Evolutionary conservation across 2,797 vertebrate species (phyloP), one percentile per base, ranked within the genome.

Genomic region (Falco biarmicus): DNA sequence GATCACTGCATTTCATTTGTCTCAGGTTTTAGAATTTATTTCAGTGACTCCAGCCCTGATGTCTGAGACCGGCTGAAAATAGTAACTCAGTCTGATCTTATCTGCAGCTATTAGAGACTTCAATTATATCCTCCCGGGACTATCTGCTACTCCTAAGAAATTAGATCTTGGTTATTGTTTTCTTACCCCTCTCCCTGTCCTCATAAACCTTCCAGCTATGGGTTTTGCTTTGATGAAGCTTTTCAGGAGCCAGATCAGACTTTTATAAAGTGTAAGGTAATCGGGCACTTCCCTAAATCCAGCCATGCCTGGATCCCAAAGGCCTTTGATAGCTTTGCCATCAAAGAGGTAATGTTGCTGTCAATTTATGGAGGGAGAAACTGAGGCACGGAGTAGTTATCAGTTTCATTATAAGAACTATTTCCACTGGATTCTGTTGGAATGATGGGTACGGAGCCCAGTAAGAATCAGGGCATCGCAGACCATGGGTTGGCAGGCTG

Each of bases 41-140:
- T 91, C 4, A 8, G 87, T 85, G 96, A 93, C 96, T 96, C 93
- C 79, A 95, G 97, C 17, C 84, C 48, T 10, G 50, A 63, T 71
- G 91, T 95, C 97, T 96, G 95, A 94, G 95, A 26, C 90, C 24
- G 78, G 61, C 94, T 94, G 96, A 89, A 93, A 97, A 96, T 82
- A 93, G 93, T 60, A 92, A 74, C 87, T 11, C 47, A 45, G 70
- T 4, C 87, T n/a, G 97, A 97, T 97, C 87, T 97, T 96, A 97
- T 97, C 97, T 57, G 88, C 80, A 19, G 90, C 94, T 53, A 79
- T 90, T 77, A 89, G 81, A 94, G 92, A 85, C 94, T 94, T 51
- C 88, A 79, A 74, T 96, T 71, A 75, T 91, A 43, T 43, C 90
- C 95, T 95, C 87, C 95, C 32, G 19, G 39, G 73, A 81, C 76